Percentiles rank a stretch among this genome's conserved stretches.
These are phyloP conservation scores for Copsychus sechellarum DNA, from an alignment of 2,113 vertebrate genomes.

Conservation along the genomic window DNA sequence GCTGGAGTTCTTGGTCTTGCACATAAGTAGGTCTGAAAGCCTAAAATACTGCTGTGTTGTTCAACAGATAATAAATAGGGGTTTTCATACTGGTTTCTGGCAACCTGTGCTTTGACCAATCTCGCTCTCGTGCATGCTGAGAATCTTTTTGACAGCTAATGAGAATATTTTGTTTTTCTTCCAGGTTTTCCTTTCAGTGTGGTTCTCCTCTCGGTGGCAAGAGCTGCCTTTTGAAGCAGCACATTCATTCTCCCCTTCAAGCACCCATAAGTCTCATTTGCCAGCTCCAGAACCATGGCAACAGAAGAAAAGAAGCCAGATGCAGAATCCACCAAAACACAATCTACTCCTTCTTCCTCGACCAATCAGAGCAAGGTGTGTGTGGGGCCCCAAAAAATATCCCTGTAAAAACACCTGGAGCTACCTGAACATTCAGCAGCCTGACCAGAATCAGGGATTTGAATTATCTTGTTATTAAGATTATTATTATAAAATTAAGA, in stretches of 20 bases:
- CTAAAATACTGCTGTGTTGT: neutral
- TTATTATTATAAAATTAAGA: neutral
- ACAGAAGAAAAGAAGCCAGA: constrained; percentile 99
- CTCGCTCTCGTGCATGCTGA: neutral
- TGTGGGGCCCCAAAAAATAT: neutral
- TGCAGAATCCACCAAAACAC: constrained; percentile 90
- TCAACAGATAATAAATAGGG: neutral
- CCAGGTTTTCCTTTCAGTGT: neutral
- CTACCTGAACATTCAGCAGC: constrained; percentile 10
- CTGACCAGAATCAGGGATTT: neutral
- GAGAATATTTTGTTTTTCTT: neutral
- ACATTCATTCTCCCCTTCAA: constrained; percentile 16
- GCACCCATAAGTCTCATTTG: constrained; percentile 24
- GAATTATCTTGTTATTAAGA: neutral
- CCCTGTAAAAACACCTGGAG: neutral
- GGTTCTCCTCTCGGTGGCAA: neutral
- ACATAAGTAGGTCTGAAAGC: neutral
- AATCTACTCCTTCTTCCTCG: constrained; percentile 89
- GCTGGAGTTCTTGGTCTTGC: neutral
- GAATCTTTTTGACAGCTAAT: constrained; percentile 1
- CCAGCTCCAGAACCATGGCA: constrained; percentile 83
- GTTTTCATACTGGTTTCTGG: neutral
- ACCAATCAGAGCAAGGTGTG: constrained; percentile 94
- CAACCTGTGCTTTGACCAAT: neutral
- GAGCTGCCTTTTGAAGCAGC: constrained; percentile 16